These are phyloP conservation scores for Eptatretus burgeri DNA, from an alignment of 2,113 vertebrate species.

Conservation along the genomic window DNA sequence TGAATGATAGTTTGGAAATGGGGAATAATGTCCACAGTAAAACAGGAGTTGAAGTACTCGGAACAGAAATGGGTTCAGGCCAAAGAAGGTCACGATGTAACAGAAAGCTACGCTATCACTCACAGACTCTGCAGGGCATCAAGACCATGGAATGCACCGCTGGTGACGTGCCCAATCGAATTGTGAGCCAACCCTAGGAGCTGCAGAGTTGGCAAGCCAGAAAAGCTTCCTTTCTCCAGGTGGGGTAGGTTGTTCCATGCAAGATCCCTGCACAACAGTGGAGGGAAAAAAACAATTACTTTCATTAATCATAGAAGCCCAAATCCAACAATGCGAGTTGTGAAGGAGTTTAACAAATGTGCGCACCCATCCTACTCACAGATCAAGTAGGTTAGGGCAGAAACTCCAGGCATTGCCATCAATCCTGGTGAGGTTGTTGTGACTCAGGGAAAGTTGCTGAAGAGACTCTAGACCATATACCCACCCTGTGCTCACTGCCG, in stretches of 20 bases:
- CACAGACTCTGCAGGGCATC: slow-evolving; percentile 45
- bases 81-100: no score
- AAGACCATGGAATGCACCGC: slow-evolving; percentile 54
- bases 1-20: no score
- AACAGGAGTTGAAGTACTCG: no score
- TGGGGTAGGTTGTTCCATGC: slow-evolving; percentile 69
- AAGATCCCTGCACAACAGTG: slow-evolving; percentile 31
- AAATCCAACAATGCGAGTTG: slow-evolving; percentile 17
- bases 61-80: no score
- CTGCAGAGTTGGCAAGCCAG: slow-evolving; percentile 45
- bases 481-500: slow-evolving; percentile 88
- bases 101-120: slow-evolving; percentile 17
- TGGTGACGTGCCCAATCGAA: slow-evolving; percentile 50
- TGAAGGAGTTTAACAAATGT: slow-evolving; percentile 15
- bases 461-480: slow-evolving; percentile 60
- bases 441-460: slow-evolving; percentile 46
- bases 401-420: slow-evolving; percentile 88
- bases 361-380: slow-evolving; percentile 40
- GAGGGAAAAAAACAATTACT: slow-evolving; percentile 4
- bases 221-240: slow-evolving; percentile 53
- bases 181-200: slow-evolving; percentile 65
- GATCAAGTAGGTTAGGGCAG: slow-evolving; percentile 64
- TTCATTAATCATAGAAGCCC: slow-evolving; percentile 24
- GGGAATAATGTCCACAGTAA: no score
- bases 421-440: slow-evolving; percentile 52